phyloP scores from a whole-genome alignment of 2,888 invertebrate genomes.

The Pterostichus madidus region DNA sequence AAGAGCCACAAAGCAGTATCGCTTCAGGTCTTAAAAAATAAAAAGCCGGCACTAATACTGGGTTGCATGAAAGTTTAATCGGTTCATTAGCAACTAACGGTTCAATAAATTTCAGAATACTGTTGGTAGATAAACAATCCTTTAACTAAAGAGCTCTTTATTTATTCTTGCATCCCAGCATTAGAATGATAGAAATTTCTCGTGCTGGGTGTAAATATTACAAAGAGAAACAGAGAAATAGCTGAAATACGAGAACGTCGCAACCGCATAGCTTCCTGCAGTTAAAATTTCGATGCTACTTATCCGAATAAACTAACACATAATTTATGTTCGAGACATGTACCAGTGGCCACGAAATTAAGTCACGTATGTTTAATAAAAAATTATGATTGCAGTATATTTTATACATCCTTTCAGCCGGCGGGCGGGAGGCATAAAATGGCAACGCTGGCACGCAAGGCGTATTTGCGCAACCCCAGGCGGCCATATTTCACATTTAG shows the following conservation, averaged over 20 bases:
- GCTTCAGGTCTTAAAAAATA: too few relatives aligned
- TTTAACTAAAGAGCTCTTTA: too few relatives aligned
- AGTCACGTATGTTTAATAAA: constrained; percentile 58
- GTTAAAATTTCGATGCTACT: constrained; percentile 42
- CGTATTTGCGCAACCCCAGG: background rate
- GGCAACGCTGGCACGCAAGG: constrained; percentile 39
- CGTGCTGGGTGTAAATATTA: too few relatives aligned
- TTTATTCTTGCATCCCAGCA: too few relatives aligned
- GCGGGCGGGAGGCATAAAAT: constrained; percentile 19
- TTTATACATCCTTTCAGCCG: constrained; percentile 51
- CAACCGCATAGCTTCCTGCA: background rate
- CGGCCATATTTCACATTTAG: constrained; percentile 46
- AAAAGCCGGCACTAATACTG: too few relatives aligned
- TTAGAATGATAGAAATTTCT: too few relatives aligned
- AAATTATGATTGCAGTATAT: constrained; percentile 54
- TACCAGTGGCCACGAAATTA: constrained; percentile 48
- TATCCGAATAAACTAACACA: constrained; percentile 32
- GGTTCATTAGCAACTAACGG: too few relatives aligned
- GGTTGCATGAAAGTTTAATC: too few relatives aligned
- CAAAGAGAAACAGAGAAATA: too few relatives aligned
- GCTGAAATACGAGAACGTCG: constrained; percentile 1
- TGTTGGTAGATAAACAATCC: too few relatives aligned
- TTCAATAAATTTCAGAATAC: too few relatives aligned
- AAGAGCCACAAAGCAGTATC: too few relatives aligned
- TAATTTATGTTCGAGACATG: constrained; percentile 28